These are phyloP conservation scores for Drosophila repletoides DNA, from an alignment of 1,140 invertebrate genomes.

Conservation along the genomic window DNA sequence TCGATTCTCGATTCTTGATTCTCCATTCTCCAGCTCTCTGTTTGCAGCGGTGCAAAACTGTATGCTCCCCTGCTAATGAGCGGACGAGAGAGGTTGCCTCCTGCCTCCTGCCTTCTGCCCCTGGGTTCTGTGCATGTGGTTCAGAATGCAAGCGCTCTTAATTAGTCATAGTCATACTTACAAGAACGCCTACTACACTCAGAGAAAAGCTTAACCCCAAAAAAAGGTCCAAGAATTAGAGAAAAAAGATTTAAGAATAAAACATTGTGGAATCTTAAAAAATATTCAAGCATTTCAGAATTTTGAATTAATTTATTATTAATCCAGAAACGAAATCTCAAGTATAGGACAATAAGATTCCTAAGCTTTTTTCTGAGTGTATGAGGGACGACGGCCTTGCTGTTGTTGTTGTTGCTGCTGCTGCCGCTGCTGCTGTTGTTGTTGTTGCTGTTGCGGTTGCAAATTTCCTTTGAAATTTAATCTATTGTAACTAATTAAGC, in stretches of 20 bases:
- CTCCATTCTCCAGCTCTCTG: conserved; percentile 4
- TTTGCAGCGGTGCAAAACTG: conserved; percentile 46
- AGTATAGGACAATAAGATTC: too few species aligned
- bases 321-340: too few species aligned
- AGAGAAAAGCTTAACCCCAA: too few species aligned
- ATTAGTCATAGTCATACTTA: conserved; percentile 73
- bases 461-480: conserved; percentile 78
- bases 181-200: too few species aligned
- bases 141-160: conserved; percentile 49
- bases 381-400: conserved; percentile 10
- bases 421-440: neutral
- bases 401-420: neutral
- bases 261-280: too few species aligned
- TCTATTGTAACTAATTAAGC: conserved; percentile 80
- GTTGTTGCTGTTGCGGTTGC: conserved; percentile 52
- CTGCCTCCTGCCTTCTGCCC: neutral
- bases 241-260: too few species aligned
- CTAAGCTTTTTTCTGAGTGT: too few species aligned
- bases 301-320: too few species aligned
- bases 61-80: conserved; percentile 43
- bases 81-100: conserved; percentile 4
- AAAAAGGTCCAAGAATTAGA: too few species aligned
- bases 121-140: neutral
- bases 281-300: too few species aligned
- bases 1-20: neutral